Conservation (phyloP, 1,140 invertebrate genomes). For the Agrypnia vestita region DNA sequence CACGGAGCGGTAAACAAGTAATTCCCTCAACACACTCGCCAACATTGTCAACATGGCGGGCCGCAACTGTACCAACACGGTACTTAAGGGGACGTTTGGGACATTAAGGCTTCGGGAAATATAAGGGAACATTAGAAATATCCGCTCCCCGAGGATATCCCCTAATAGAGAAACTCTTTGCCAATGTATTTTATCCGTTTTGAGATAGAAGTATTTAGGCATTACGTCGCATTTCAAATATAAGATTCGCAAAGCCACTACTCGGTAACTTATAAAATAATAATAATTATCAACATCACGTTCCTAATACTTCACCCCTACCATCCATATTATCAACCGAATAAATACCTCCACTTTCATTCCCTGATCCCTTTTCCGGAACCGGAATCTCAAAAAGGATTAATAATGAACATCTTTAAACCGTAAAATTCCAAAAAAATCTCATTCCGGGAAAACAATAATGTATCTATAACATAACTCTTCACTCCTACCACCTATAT, state of each 20-base stretch:
- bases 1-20: slow-evolving; percentile 38
- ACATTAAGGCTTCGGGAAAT: not conserved
- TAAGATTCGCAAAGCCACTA: no score
- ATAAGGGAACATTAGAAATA: slow-evolving; percentile 2
- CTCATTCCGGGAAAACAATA: no score
- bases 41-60: slow-evolving; percentile 26
- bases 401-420: no score
- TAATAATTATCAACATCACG: not conserved
- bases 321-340: not conserved
- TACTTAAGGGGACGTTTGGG: not conserved
- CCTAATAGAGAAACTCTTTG: slow-evolving; percentile 30
- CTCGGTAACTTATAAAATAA: not conserved
- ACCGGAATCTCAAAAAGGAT: not conserved
- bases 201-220: not conserved
- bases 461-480: no score
- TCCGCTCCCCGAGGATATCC: not conserved
- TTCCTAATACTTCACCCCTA: not conserved
- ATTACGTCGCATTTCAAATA: no score
- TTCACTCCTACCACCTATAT: no score
- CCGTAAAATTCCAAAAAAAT: no score
- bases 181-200: slow-evolving; percentile 7
- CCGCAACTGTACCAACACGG: slow-evolving; percentile 31
- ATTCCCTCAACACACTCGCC: slow-evolving; percentile 36
- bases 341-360: not conserved
- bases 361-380: not conserved